phyloP scores from a whole-genome alignment of 2,113 vertebrate species.

The Phylloscopus whistleri region DNA sequence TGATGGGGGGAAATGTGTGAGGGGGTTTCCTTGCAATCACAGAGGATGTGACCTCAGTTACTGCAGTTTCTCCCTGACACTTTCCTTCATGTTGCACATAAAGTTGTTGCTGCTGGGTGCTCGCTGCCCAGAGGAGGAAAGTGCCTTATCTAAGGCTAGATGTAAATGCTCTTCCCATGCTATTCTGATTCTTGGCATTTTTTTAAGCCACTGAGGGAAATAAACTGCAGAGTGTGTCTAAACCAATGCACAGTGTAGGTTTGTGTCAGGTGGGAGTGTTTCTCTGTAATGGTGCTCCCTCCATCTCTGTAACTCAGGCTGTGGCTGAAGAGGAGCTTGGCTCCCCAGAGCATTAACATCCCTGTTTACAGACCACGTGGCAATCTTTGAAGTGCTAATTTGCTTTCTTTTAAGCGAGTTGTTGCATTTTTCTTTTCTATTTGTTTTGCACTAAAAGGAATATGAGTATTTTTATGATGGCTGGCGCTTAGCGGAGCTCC shows the following conservation, averaged over 20 bases:
- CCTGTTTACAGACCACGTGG: neutral
- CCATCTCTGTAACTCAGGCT: neutral
- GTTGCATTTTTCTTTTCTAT: neutral
- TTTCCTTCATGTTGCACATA: neutral
- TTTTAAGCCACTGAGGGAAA: neutral
- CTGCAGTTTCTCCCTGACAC: neutral
- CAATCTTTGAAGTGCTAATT: constrained; percentile 40
- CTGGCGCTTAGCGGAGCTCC: neutral
- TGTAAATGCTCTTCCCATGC: neutral
- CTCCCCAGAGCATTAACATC: neutral
- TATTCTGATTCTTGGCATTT: neutral
- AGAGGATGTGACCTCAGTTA: neutral
- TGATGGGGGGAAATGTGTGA: neutral
- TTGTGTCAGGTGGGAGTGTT: neutral
- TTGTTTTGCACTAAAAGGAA: constrained; percentile 17
- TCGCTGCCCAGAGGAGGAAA: neutral
- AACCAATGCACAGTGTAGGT: neutral
- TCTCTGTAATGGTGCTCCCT: neutral
- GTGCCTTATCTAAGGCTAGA: neutral
- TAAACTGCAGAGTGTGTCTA: neutral
- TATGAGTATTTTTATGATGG: constrained; percentile 20
- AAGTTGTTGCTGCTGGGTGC: neutral
- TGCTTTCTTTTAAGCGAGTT: neutral
- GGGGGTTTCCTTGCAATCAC: neutral
- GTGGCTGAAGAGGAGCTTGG: neutral